Base-by-base conservation (phyloP, 2,888 invertebrate genomes). In the Melolontha melolontha region DNA sequence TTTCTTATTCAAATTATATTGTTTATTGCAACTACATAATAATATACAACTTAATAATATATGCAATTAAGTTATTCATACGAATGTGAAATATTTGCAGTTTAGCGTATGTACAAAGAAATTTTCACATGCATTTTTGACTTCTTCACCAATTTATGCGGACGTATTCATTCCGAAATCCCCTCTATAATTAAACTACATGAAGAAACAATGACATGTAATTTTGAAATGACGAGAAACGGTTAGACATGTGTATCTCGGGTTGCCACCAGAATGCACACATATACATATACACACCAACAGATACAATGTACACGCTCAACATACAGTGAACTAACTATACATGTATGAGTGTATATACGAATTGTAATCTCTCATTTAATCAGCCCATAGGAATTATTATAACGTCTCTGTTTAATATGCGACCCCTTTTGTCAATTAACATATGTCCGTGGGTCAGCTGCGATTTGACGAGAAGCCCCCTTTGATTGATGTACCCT, bases 371-470 rank as follows among this genome's bases (percentile, higher is more conserved):
- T 69, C 68, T 71, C 29, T 64, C 52, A 59, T 51, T 70, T 66
- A 69, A 69, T 69, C 69, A 66, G 59, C 59, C 69, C 44, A 63
- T 40, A 34, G 63, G 70, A 64, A 64, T 72, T 72, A 69, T 70
- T 70, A 70, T 71, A 73, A 72, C 71, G 70, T 69, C 67, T 68
- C 71, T 68, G 67, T 69, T 72, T 73, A 72, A 66, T 68, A 64
- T 66, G 66, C 66, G 55, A 66, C 71, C 69, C 69, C 69, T 62
- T 64, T 70, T 51, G 63, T 68, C 71, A 75, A 76, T 79, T 80
- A 79, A 80, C 79, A 79, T 77, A 73, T 74, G 76, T 72, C 73
- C 71, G 66, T 73, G 71, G 75, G 75, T 75, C 75, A 73, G 73
- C 75, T 75, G 73, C 73, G 69, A 72, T 72, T 73, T 71, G 70